A percentile compares a stretch with the other conserved stretches of the same genome.
Evolutionary conservation across 2,113 vertebrate species (phyloP).

Genomic region (Aptenodytes patagonicus): DNA sequence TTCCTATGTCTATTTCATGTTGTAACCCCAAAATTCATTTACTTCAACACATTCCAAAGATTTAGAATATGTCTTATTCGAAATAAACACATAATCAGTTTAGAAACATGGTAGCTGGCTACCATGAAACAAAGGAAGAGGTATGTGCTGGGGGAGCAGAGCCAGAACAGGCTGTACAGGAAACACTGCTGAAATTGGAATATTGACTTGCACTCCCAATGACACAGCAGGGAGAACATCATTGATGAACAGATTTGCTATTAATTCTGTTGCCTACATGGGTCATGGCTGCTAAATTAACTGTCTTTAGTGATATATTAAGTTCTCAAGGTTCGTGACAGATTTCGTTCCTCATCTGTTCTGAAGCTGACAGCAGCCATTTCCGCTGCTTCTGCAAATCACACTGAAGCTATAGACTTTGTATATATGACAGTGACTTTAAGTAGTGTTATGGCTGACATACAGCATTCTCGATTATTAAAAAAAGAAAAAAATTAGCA

Average conservation of each 20-base stretch:
- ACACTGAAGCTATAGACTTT: not conserved
- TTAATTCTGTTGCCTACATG: conserved; percentile 64
- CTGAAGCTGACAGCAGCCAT: conserved; percentile 50
- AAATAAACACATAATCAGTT: not conserved
- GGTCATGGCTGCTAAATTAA: conserved; percentile 71
- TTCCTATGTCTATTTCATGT: not conserved
- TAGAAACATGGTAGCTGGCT: not conserved
- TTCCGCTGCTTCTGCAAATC: conserved; percentile 32
- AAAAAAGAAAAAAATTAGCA: not conserved
- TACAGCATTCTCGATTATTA: not conserved
- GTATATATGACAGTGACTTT: conserved; percentile 20
- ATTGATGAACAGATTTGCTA: conserved; percentile 29
- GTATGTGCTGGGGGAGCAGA: not conserved
- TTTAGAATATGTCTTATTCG: not conserved
- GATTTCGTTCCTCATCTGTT: conserved; percentile 58
- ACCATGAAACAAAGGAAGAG: not conserved
- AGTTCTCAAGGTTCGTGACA: conserved; percentile 68
- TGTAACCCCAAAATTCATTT: not conserved
- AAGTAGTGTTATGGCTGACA: not conserved
- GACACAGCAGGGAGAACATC: not conserved
- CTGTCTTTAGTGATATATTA: conserved; percentile 77
- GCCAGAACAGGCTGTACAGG: not conserved
- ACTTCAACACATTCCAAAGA: not conserved
- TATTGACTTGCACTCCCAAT: not conserved
- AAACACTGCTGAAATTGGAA: not conserved